These are phyloP conservation scores for Pseudotriccus pelzelni DNA, from an alignment of 2,797 vertebrate genomes.

Conservation along the genomic window DNA sequence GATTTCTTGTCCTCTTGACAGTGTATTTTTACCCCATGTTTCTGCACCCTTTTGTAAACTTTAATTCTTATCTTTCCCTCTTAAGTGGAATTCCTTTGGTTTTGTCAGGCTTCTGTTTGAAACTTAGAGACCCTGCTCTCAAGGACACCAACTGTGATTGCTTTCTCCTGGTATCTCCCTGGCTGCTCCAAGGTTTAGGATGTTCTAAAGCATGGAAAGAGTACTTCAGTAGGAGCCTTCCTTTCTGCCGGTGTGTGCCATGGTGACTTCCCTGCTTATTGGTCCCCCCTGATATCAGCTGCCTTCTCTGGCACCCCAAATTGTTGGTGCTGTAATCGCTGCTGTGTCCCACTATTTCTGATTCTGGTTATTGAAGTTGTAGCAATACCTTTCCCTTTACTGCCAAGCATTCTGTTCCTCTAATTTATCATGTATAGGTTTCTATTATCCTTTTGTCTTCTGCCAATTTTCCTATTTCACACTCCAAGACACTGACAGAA, in stretches of 20 bases:
- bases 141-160: neutral
- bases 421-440: neutral
- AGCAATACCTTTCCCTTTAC: neutral
- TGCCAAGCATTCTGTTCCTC: neutral
- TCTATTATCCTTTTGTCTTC: neutral
- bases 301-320: neutral
- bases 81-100: neutral
- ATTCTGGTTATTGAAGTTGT: neutral
- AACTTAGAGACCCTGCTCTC: neutral
- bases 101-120: neutral
- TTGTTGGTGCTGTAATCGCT: neutral
- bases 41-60: neutral
- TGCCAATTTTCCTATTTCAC: neutral
- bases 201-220: neutral
- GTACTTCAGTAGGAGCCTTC: neutral
- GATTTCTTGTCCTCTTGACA: neutral
- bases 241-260: neutral
- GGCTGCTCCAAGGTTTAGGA: neutral
- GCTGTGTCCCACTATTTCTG: neutral
- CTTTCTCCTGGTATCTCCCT: neutral
- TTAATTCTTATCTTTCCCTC: neutral
- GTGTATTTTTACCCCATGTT: neutral
- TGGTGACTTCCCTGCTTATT: neutral
- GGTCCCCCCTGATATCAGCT: neutral
- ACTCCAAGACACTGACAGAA: neutral